phyloP scores from a whole-genome alignment of 2,888 invertebrate species.

The Beris morrisii region DNA sequence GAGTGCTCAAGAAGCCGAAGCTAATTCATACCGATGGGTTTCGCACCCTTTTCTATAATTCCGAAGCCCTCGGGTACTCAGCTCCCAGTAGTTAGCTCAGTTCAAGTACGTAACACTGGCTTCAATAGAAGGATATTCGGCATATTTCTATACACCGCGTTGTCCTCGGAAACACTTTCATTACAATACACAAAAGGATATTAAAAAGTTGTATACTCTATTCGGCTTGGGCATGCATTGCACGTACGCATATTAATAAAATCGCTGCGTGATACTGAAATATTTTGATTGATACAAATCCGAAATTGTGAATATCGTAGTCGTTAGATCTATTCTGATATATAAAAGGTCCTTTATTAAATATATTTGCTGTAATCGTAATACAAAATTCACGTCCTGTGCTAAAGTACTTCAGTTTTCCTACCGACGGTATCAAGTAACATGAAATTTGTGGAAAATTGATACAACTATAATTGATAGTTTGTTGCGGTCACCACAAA shows the following conservation, averaged over 20 bases:
- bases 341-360: too few relatives aligned
- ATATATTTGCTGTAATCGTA: too few relatives aligned
- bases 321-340: too few relatives aligned
- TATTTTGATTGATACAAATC: too few relatives aligned
- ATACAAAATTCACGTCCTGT: too few relatives aligned
- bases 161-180: slow-evolving; percentile 20
- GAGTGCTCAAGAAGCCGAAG: slow-evolving; percentile 35
- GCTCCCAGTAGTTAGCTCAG: slow-evolving; percentile 21
- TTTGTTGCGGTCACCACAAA: slow-evolving; percentile 33
- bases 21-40: slow-evolving; percentile 35
- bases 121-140: slow-evolving; percentile 15
- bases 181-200: slow-evolving; percentile 18
- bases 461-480: slow-evolving; percentile 29
- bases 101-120: slow-evolving; percentile 20
- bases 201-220: slow-evolving; percentile 4
- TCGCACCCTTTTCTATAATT: slow-evolving; percentile 35
- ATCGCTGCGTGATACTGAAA: too few relatives aligned
- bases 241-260: too few relatives aligned
- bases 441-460: slow-evolving; percentile 22
- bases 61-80: slow-evolving; percentile 10
- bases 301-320: too few relatives aligned
- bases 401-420: too few relatives aligned
- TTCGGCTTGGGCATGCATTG: too few relatives aligned
- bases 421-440: slow-evolving; percentile 12
- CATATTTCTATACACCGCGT: background rate